A percentile compares a stretch with the other conserved stretches of the same genome.
phyloP scores from a whole-genome alignment of 2,888 invertebrate species.

The Cabera pusaria region DNA sequence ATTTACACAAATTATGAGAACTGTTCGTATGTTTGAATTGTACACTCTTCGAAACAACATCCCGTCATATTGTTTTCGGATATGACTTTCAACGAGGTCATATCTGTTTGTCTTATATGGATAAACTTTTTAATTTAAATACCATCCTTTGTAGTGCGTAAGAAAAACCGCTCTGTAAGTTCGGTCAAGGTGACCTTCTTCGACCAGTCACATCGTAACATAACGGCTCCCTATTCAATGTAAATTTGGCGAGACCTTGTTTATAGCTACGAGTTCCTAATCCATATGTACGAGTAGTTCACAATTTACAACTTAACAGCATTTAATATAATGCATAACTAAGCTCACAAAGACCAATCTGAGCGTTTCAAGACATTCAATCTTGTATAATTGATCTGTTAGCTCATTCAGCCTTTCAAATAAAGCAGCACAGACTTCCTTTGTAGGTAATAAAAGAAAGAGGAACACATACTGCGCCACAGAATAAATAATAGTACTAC shows the following conservation, averaged over 20 bases:
- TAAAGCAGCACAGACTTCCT: slow-evolving; percentile 50
- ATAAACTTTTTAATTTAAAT: slow-evolving; percentile 26
- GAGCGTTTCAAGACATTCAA: too few relatives aligned
- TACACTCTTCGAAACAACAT: slow-evolving; percentile 6
- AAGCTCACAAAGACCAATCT: too few relatives aligned
- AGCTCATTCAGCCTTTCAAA: slow-evolving; percentile 36
- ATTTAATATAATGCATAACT: too few relatives aligned
- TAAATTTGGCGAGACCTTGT: slow-evolving; percentile 68
- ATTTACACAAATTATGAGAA: slow-evolving; percentile 6
- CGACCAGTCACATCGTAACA: slow-evolving; percentile 61
- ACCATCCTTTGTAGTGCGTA: slow-evolving; percentile 39
- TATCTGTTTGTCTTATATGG: too few relatives aligned
- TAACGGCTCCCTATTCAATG: slow-evolving; percentile 74
- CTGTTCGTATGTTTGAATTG: slow-evolving; percentile 1
- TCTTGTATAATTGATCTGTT: slow-evolving; percentile 24
- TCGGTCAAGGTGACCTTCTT: slow-evolving; percentile 77
- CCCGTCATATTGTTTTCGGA: slow-evolving; percentile 20
- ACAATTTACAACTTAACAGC: slow-evolving; percentile 4
- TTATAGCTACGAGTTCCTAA: slow-evolving; percentile 44
- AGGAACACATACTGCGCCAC: slow-evolving; percentile 67
- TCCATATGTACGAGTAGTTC: slow-evolving; percentile 33
- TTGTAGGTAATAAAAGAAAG: slow-evolving; percentile 66
- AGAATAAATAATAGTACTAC: too few relatives aligned
- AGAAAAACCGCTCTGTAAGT: slow-evolving; percentile 47
- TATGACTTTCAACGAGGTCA: slow-evolving; percentile 29